These are phyloP conservation scores for Sphyrna mokarran DNA, from an alignment of 2,113 vertebrate genomes.

Conservation along the genomic window DNA sequence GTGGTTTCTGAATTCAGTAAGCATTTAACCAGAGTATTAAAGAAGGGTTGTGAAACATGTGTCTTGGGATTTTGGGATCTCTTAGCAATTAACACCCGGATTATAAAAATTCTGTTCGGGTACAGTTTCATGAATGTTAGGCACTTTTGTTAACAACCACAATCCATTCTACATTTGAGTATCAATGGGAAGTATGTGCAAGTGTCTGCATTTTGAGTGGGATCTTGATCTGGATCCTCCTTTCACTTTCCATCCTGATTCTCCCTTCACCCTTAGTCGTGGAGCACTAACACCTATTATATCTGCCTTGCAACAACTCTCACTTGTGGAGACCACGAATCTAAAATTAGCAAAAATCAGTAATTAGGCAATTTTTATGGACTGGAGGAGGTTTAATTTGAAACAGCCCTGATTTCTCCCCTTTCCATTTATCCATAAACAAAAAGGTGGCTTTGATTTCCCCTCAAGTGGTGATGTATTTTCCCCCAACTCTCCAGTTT, in stretches of 20 bases:
- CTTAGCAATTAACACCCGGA: too few relatives aligned
- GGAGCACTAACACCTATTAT: background rate
- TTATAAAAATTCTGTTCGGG: background rate
- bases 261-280: background rate
- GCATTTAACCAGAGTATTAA: too few relatives aligned
- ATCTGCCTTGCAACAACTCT: background rate
- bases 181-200: background rate
- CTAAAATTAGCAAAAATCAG: background rate
- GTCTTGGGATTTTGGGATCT: too few relatives aligned
- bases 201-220: background rate
- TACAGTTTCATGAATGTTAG: background rate
- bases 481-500: too few relatives aligned
- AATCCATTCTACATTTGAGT: background rate
- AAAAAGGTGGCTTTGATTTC: too few relatives aligned
- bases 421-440: too few relatives aligned
- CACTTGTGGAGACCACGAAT: background rate
- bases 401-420: too few relatives aligned
- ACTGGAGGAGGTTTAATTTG: too few relatives aligned
- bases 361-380: too few relatives aligned
- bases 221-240: background rate
- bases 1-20: too few relatives aligned
- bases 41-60: too few relatives aligned
- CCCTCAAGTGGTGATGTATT: too few relatives aligned
- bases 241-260: background rate
- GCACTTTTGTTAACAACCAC: background rate